These are phyloP conservation scores for Trogon surrucura DNA, from an alignment of 2,113 vertebrate species.

Conservation along the genomic window DNA sequence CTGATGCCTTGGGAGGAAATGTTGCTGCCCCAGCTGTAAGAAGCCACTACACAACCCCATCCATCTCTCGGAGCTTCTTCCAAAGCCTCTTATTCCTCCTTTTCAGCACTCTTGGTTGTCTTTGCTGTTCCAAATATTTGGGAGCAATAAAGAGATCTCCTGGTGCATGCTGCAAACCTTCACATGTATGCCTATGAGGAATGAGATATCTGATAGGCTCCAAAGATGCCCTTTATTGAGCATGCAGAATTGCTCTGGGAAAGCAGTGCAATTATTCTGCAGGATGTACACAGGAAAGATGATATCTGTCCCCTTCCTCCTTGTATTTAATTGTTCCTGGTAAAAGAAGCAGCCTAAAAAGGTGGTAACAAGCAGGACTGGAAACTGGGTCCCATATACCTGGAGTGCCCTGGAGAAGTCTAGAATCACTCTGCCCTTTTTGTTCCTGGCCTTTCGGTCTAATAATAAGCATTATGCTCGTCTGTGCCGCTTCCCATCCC, in stretches of 20 bases:
- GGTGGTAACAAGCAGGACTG: neutral
- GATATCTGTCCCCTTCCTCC: conserved; percentile 30
- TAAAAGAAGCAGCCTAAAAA: conserved; percentile 22
- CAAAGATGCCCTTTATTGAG: conserved; percentile 49
- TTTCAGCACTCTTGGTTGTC: neutral
- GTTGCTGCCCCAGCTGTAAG: neutral
- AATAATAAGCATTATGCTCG: conserved; percentile 1
- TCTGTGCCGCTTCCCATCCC: neutral
- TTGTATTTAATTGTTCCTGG: conserved; percentile 21
- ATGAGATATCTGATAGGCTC: conserved; percentile 31
- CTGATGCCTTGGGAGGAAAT: accelerated
- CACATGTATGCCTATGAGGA: neutral
- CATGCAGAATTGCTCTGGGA: conserved; percentile 33
- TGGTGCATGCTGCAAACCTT: neutral
- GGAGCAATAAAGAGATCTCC: neutral
- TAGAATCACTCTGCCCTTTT: neutral
- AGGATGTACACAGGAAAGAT: conserved; percentile 36
- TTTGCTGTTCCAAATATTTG: neutral
- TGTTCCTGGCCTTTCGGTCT: neutral
- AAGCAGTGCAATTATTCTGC: conserved; percentile 48
- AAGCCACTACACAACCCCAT: neutral
- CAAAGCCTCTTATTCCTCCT: neutral
- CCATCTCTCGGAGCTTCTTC: neutral
- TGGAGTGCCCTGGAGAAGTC: neutral
- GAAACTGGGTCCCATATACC: neutral